Evolutionary conservation across 2,797 vertebrate genomes (phyloP).

Genomic region (Hydrophis major): DNA sequence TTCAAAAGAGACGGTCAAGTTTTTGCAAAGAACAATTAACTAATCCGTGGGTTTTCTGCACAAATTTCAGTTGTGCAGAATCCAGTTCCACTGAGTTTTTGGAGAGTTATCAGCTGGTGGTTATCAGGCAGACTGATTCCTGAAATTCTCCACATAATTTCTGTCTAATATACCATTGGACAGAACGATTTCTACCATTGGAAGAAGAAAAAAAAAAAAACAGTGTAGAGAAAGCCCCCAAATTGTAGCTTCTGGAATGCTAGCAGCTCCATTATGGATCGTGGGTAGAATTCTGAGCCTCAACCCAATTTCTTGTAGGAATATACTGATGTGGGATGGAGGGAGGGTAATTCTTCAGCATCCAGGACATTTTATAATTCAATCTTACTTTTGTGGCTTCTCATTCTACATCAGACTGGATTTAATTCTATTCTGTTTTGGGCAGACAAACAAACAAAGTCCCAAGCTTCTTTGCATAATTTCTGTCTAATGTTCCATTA

Average conservation of each 20-base stretch:
- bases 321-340: background rate
- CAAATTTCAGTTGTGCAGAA: background rate
- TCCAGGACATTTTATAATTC: background rate
- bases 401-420: background rate
- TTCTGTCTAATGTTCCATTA: background rate
- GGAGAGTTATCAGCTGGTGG: background rate
- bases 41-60: background rate
- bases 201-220: background rate
- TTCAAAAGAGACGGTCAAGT: constrained; percentile 14
- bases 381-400: background rate
- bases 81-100: background rate
- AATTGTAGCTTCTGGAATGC: background rate
- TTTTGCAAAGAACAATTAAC: background rate
- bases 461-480: background rate
- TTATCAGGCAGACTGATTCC: background rate
- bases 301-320: background rate
- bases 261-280: background rate
- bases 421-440: background rate
- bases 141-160: background rate
- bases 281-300: background rate
- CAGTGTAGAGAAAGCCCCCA: background rate
- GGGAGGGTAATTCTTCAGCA: background rate
- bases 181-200: background rate
- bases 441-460: background rate
- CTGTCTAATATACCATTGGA: background rate